Base-by-base conservation (phyloP, 30 jellyfish, hydroid and myxozoan genomes). In the Chironex yamaguchii region DNA sequence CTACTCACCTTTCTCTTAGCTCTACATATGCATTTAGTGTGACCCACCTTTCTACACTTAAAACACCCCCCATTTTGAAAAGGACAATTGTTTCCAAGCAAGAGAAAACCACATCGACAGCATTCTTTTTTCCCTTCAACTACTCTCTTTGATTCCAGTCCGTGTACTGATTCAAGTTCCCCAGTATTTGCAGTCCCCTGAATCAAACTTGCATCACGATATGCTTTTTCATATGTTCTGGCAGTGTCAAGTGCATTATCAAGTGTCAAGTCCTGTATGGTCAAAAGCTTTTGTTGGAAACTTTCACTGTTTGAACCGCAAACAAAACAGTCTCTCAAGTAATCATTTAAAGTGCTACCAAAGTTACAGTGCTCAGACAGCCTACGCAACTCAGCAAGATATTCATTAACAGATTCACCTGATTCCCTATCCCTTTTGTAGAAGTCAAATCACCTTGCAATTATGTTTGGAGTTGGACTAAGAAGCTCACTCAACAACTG, bases 241-340 rank as follows among this genome's bases (percentile, higher is more conserved):
- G 58, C 58, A 6, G 13, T 42, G 58, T 42, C 58, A 42, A 42
- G 17, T 6, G 58, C 17, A 17, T 9, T 42, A 42, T 42, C 17
- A 42, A 42, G 58, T 42, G 58, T 6, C 9, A 42, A 42, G 58
- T n/a, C n/a, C n/a, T n/a, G n/a, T n/a, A 65, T 65, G n/a, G 79
- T 65, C 31, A 65, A 65, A 25, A 65, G 31, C 49, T 65, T 65
- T 28, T 65, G 79, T 33, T 65, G 79, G 31, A 65, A 49, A 65
- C 31, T 65, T 65, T 65, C 67, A 65, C 31, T 65, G 79, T 65
- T 65, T 21, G 31, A 28, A 25, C 79, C 79, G 31, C 79, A 65
- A 20, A 65, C 79, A 65, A 65, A 65, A 26, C 79, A 25, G 31
- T 65, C 79, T 65, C 79, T 65, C 31, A 65, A 65, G 79, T 65